Percentiles rank a stretch among this genome's conserved stretches.
Conservation (phyloP, 2,113 vertebrate species). For the Anolis carolinensis region DNA sequence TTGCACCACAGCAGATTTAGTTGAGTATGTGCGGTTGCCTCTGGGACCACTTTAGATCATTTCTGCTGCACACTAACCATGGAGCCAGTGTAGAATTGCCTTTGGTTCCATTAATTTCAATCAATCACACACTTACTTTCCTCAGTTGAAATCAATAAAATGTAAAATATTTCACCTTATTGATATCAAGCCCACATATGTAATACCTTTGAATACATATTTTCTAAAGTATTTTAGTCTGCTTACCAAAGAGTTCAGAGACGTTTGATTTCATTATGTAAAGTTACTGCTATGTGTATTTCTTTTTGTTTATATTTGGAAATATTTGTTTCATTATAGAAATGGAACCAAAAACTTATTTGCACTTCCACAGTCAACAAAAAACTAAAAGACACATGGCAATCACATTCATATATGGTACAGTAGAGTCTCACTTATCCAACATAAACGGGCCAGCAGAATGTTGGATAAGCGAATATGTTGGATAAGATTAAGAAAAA, state of each 20-base stretch:
- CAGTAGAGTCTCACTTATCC: too few relatives aligned
- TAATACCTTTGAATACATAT: neutral
- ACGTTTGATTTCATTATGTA: neutral
- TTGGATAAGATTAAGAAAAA: too few relatives aligned
- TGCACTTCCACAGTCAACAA: neutral
- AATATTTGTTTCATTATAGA: neutral
- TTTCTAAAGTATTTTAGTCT: neutral
- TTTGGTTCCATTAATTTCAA: neutral
- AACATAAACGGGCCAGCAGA: too few relatives aligned
- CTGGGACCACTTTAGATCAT: too few relatives aligned
- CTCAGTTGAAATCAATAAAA: neutral
- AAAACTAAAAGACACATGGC: neutral
- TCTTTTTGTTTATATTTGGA: neutral
- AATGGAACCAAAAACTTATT: neutral
- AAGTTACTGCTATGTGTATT: neutral
- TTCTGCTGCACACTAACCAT: too few relatives aligned
- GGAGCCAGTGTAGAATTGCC: neutral
- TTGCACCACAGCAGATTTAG: too few relatives aligned
- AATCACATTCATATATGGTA: neutral
- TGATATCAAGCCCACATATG: neutral
- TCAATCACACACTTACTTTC: neutral
- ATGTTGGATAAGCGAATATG: too few relatives aligned
- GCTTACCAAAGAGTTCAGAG: neutral
- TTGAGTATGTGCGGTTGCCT: too few relatives aligned
- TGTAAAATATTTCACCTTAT: neutral